Evolutionary conservation across 1,140 invertebrate species (phyloP), one percentile per base, ranked within the genome.

Genomic region (Antheraea pernyi): DNA sequence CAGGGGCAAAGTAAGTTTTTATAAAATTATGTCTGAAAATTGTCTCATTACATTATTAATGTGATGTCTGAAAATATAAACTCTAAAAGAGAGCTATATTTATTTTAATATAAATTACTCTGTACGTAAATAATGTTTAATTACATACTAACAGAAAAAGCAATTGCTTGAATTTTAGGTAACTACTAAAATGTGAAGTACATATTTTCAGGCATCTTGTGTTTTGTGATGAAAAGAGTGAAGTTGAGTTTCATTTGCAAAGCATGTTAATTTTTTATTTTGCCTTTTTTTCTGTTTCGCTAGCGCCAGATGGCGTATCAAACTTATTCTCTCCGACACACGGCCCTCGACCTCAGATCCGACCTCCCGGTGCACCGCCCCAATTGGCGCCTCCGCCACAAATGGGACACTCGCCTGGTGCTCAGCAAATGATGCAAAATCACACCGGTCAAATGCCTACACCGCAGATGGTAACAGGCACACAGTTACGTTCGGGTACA

Each of bases 301-400:
- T 88, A 92, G 90, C 88, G 82, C 88, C 90, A 70, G 90, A 92
- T 72, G 83, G 90, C 85, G 87, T 91, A 78, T 77, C 82, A 76
- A 91, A 88, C 81, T 85, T 92, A 83, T 92, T 90, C 76, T 90
- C 89, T 66, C 79, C 88, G 76, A 69, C 80, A 63, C 88, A 89
- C 69, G 88, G 86, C 59, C 81, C 87, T n/a, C 79, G 90, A 42
- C 71, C 81, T 8, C 77, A 82, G 16, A 76, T 89, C 36, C 80
- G 88, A 58, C 83, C 81, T 8, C 70, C 88, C 0, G 86, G 86
- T 42, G 82, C 75, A 16, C 82, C 85, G 19, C 76, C 78, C n/a
- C 81, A 81, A 64, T 62, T 84, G 62, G 69, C 67, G 19, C 77
- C 76, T 0, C 71, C 77, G 16, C 83, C 19, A 11, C 16, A 82